These are phyloP conservation scores for Marcusenius ussheri DNA, from an alignment of 2,113 vertebrate species.

Conservation along the genomic window DNA sequence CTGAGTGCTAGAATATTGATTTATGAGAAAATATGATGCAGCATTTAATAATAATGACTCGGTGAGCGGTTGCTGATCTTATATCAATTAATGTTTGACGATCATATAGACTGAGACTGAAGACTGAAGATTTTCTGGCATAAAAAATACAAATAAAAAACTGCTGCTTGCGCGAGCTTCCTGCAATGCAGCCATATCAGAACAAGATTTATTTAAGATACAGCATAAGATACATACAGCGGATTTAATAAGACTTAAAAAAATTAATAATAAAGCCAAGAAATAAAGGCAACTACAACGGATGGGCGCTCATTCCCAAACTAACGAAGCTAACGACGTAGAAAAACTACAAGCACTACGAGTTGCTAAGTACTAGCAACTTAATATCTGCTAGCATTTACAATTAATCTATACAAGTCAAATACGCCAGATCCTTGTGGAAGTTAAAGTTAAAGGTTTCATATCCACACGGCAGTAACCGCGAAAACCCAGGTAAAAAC, in stretches of 20 bases:
- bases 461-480: background rate
- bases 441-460: background rate
- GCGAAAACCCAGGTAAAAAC: background rate
- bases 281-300: background rate
- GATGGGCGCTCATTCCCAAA: background rate
- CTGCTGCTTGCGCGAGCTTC: too few species aligned
- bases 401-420: background rate
- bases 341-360: background rate
- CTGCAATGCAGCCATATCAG: too few species aligned
- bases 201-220: too few species aligned
- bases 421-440: background rate
- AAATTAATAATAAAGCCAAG: background rate
- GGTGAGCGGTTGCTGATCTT: too few species aligned
- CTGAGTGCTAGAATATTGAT: background rate
- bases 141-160: too few species aligned
- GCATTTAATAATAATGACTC: background rate
- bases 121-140: too few species aligned
- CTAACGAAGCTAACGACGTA: background rate
- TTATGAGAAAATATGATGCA: background rate
- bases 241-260: too few species aligned
- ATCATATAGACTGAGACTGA: too few species aligned
- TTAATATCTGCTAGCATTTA: background rate
- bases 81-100: too few species aligned
- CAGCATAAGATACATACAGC: too few species aligned
- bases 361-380: background rate